Base-by-base conservation (phyloP, 2,888 invertebrate species). In the Drosophila macrothrix region DNA sequence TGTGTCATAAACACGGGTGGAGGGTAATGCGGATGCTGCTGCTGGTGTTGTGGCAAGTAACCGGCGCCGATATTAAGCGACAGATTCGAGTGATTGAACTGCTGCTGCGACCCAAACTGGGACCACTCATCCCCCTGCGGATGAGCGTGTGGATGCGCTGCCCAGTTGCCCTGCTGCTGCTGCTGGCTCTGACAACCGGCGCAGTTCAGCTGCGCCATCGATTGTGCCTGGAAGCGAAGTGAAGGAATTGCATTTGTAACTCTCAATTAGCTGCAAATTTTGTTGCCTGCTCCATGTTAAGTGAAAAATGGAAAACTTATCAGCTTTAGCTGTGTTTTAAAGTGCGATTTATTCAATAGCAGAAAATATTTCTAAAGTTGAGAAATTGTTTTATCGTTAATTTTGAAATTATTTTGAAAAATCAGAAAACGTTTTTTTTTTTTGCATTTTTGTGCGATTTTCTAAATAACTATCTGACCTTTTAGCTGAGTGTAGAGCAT, bases 161-260 rank as follows among this genome's bases (percentile, higher is more conserved):
- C 33, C 89, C 90, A 86, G 22, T 65, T 80, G 25, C 25, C 16
- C 4, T 66, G 69, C 1, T 85, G 88, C 1, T 85, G 88, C 62
- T 89, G 90, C 62, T 83, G 90, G 33, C 91, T 91, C 80, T 93
- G 94, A 77, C 95, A 95, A 55, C 94, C 94, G 35, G 94, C 94
- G 78, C 95, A 95, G 87, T 95, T 95, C 10, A 96, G 90, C 60
- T 96, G 96, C 0, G 96, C 96, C 94, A 96, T 94, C 0, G 96
- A 96, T 84, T 96, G 96, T 0, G 96, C 95, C 96, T 96, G 66
- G 19, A 37, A 22, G 29, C 33, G 4, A 16, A 6, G 3, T 29
- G 9, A 41, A 33, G 1, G 16, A 16, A 56, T 16, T 29, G 14
- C 2, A n/a, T 31, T 53, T 31, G 19, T 29, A n/a, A 53, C 4